These are phyloP conservation scores for Hedychridium roseum DNA, from an alignment of 2,888 invertebrate genomes.

Conservation along the genomic window DNA sequence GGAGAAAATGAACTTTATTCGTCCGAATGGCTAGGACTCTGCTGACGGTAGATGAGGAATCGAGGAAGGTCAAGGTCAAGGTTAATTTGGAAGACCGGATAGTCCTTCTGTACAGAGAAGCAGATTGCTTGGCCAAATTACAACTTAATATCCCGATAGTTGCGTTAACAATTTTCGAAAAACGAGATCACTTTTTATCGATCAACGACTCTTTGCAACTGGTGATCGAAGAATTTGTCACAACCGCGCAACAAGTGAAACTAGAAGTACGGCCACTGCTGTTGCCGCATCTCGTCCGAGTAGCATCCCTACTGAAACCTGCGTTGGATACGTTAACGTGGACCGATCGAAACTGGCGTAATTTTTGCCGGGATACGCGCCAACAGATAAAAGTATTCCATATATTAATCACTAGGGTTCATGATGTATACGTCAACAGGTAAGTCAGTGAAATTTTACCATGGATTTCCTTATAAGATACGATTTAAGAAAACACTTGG, in stretches of 20 bases:
- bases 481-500: not conserved
- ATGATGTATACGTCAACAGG: conserved; percentile 86
- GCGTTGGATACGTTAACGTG: conserved; percentile 84
- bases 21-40: conserved; percentile 70
- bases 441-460: conserved; percentile 17
- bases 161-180: conserved; percentile 79
- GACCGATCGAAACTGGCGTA: conserved; percentile 85
- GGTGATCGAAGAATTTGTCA: conserved; percentile 78
- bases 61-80: conserved; percentile 74
- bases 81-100: conserved; percentile 83
- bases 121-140: conserved; percentile 85
- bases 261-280: conserved; percentile 90
- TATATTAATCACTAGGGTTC: conserved; percentile 77
- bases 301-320: conserved; percentile 84
- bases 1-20: too few relatives aligned
- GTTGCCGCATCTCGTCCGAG: conserved; percentile 84
- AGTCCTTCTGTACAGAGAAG: conserved; percentile 80
- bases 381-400: conserved; percentile 84
- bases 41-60: conserved; percentile 69
- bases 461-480: not conserved
- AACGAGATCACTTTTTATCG: conserved; percentile 78
- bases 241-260: conserved; percentile 79
- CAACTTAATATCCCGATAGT: conserved; percentile 83
- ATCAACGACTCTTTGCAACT: conserved; percentile 82
- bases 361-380: conserved; percentile 79